These are phyloP conservation scores for Engystomops pustulosus DNA, from an alignment of 2,113 vertebrate genomes.

Conservation along the genomic window DNA sequence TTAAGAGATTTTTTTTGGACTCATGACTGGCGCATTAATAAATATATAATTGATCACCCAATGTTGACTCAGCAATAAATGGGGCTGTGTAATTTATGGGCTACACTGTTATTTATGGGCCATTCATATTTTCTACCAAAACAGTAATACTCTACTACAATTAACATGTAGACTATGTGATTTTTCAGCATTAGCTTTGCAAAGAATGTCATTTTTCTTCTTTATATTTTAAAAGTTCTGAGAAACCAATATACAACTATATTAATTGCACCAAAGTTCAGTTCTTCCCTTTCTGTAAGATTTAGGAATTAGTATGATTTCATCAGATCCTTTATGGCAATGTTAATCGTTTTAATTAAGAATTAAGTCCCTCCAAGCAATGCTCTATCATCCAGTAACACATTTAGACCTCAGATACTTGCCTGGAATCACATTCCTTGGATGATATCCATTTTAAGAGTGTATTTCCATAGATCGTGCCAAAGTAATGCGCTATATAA, in stretches of 20 bases:
- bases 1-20: neutral
- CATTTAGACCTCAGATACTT: constrained; percentile 58
- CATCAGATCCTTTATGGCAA: constrained; percentile 65
- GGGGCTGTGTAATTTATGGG: neutral
- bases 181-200: constrained; percentile 21
- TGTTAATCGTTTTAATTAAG: constrained; percentile 66
- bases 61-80: too few relatives aligned
- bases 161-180: neutral
- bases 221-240: constrained; percentile 70
- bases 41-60: too few relatives aligned
- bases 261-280: constrained; percentile 72
- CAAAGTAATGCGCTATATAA: neutral
- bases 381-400: constrained; percentile 67
- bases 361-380: constrained; percentile 65
- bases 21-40: too few relatives aligned
- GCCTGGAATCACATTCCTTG: constrained; percentile 60
- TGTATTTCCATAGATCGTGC: constrained; percentile 40
- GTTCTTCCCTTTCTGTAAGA: constrained; percentile 62
- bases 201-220: constrained; percentile 55
- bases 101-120: too few relatives aligned
- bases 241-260: constrained; percentile 69
- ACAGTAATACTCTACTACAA: neutral
- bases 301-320: constrained; percentile 69
- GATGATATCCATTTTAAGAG: constrained; percentile 60
- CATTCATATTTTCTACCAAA: too few relatives aligned